Evolutionary conservation across 2,797 vertebrate species (phyloP), one percentile per base, ranked within the genome.

Genomic region (Huso huso): DNA sequence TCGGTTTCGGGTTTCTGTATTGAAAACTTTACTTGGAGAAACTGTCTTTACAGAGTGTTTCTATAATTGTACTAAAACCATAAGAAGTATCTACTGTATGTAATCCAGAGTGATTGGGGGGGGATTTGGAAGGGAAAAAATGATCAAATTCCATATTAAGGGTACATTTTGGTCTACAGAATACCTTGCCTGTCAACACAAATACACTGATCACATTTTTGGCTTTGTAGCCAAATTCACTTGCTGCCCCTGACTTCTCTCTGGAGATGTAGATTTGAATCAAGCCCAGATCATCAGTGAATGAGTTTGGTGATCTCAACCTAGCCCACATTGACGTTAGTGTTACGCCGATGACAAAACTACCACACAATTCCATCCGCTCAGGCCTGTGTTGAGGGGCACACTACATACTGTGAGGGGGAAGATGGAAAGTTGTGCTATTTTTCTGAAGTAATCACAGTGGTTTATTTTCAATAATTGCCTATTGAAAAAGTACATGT

Each of bases 41-140:
- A 68, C 1, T 8, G 15, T 18, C 15, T 62, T 64, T 66, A 71
- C 69, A 68, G 71, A 76, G 75, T 65, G 79, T 81, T 77, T 82
- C 78, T 83, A 84, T 81, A 82, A 76, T 73, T 74, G 82, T 77
- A 79, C 62, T 11, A 69, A 80, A 79, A 77, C 82, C 76, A 71
- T 76, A 72, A 79, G 79, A 79, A 75, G 70, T 1, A 37, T 37
- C 23, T 37, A 37, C 23, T 37, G 23, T 37, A 37, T 66, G 6
- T 50, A 71, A 66, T 73, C 63, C 7, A 71, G 71, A 61, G 62
- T 2, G 53, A 70, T 76, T 50, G 51, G 67, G 69, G 61, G 67
- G 65, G 74, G 58, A 61, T 73, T 62, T 12, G 63, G 68, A 63
- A 67, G 50, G 65, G 62, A 72, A 77, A 70, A 75, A 72, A 76